These are phyloP conservation scores for Drosophila murphyi DNA, from an alignment of 1,140 invertebrate genomes.

Conservation along the genomic window DNA sequence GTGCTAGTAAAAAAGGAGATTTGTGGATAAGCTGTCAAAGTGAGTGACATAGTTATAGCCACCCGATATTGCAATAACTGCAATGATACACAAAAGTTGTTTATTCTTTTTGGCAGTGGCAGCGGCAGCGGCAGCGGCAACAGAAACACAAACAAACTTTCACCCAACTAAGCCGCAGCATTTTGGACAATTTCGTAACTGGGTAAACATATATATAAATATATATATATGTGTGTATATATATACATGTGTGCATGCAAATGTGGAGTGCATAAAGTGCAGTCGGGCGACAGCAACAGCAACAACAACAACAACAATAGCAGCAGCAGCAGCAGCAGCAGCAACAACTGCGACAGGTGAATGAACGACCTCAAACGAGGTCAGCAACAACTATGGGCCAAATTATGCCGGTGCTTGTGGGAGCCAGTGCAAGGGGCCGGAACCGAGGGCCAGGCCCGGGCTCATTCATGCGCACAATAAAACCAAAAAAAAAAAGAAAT, in stretches of 20 bases:
- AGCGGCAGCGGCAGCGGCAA: slow-evolving; percentile 4
- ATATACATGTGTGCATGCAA: slow-evolving; percentile 56
- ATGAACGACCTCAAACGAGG: slow-evolving; percentile 84
- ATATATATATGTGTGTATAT: not conserved
- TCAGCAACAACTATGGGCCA: slow-evolving; percentile 60
- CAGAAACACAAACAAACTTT: slow-evolving; percentile 71
- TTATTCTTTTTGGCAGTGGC: slow-evolving; percentile 32
- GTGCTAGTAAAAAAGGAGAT: no score
- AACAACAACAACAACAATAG: not conserved
- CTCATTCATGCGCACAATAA: slow-evolving; percentile 79
- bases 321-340: not conserved
- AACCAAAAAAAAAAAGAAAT: slow-evolving; percentile 55
- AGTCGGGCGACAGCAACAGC: slow-evolving; percentile 38
- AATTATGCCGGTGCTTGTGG: slow-evolving; percentile 41
- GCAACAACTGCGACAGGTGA: slow-evolving; percentile 71
- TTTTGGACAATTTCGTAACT: slow-evolving; percentile 83
- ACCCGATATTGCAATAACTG: not conserved
- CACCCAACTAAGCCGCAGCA: slow-evolving; percentile 79
- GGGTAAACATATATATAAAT: slow-evolving; percentile 62
- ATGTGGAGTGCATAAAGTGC: slow-evolving; percentile 79
- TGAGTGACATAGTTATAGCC: not conserved
- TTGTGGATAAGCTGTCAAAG: not conserved
- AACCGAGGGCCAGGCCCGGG: slow-evolving; percentile 18
- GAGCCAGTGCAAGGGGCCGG: slow-evolving; percentile 4
- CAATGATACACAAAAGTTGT: slow-evolving; percentile 20